Evolutionary conservation across 2,888 invertebrate species (phyloP).

Genomic region (Dicycla oo): DNA sequence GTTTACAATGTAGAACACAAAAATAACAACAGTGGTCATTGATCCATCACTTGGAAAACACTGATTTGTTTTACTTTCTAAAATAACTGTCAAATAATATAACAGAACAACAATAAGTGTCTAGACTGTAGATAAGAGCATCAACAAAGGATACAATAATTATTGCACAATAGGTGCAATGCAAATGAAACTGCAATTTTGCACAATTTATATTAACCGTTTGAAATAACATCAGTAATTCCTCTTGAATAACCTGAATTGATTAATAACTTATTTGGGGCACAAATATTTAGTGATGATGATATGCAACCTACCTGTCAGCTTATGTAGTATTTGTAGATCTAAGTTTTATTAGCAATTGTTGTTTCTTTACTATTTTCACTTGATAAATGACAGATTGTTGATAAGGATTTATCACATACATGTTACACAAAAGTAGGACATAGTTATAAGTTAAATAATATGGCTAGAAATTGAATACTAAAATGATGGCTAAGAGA

Average conservation of each 20-base stretch:
- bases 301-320: background rate
- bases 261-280: background rate
- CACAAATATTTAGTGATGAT: slow-evolving; percentile 21
- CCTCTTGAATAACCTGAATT: slow-evolving; percentile 1
- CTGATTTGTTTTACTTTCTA: background rate
- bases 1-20: background rate
- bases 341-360: slow-evolving; percentile 11
- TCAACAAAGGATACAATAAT: slow-evolving; percentile 16
- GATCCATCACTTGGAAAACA: background rate
- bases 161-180: slow-evolving; percentile 45
- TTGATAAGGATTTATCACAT: slow-evolving; percentile 1
- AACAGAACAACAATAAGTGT: background rate
- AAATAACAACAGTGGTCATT: background rate
- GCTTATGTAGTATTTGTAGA: slow-evolving; percentile 21
- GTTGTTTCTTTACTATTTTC: too few relatives aligned
- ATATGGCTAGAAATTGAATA: background rate
- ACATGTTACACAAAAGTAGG: slow-evolving; percentile 4
- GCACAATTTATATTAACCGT: slow-evolving; percentile 18
- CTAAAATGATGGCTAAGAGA: background rate
- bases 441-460: slow-evolving; percentile 4
- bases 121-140: background rate
- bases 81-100: background rate
- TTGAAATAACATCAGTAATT: slow-evolving; percentile 4
- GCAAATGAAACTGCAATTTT: slow-evolving; percentile 19
- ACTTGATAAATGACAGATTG: background rate